Evolutionary conservation across 2,888 invertebrate genomes (phyloP), one percentile per base, ranked within the genome.

Genomic region (Lingula anatina): DNA sequence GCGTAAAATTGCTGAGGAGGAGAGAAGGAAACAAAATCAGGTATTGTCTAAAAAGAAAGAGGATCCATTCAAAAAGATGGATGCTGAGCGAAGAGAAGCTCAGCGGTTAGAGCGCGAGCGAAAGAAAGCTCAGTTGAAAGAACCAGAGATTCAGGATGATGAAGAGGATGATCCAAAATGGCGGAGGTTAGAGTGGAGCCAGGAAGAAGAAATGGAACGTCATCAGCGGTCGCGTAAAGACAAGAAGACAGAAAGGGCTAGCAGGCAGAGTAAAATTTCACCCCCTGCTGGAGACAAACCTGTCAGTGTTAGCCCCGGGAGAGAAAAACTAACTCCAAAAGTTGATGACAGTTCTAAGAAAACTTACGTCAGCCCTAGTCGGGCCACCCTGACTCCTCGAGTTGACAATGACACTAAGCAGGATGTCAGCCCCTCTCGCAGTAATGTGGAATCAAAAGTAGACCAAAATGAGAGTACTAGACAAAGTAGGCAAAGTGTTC

Each of bases 1-100:
- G 44, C 53, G 65, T 45, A 46, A 64, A 37, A 63, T 64, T 12
- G 27, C 64, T 9, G 70, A 70, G 21, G 73, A 71, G 18, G 71
- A 74, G 46, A 62, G 58, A 35, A 53, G 68, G 24, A 66, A 61
- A 37, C 55, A 54, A 27, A 62, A 65, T 2, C 50, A 66, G 9
- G 56, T 65, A 3, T 64, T 68, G 5, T 44, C 60, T 27, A 59
- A 57, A 40, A 51, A 50, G 5, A 51, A 51, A 37, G 67, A 66
- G 20, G 63, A 70, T 53, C 65, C 64, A 2, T 61, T 62, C 46
- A 65, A 59, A 50, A 64, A 59, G 49, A 52, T 57, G 52, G 61
- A 59, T 39, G 68, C 66, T 31, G 61, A 61, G 41, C 62, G 58
- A 28, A 62, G 62, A 46, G 61, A 57, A 49, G 65, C 65, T 20